These are phyloP conservation scores for Drosophila ezoana DNA, from an alignment of 2,888 invertebrate species.

Conservation along the genomic window DNA sequence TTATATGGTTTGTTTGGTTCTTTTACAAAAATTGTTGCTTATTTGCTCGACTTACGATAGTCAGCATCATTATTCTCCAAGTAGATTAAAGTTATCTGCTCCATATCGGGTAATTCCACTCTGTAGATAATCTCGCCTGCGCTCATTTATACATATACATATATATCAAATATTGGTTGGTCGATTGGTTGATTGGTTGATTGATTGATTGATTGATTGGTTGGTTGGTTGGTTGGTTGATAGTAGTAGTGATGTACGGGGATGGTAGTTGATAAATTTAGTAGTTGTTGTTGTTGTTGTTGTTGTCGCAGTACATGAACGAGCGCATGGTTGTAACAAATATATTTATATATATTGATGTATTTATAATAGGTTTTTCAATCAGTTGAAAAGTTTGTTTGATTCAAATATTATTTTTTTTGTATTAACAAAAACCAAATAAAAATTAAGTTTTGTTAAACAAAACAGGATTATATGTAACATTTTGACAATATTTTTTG, in stretches of 20 bases:
- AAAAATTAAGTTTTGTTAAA: conserved; percentile 20
- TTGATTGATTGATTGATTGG: conserved; percentile 28
- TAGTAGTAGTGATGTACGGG: conserved; percentile 57
- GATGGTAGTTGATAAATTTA: conserved; percentile 57
- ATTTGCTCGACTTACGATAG: conserved; percentile 86
- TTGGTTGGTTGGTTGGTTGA: conserved; percentile 45
- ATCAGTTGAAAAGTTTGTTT: conserved; percentile 42
- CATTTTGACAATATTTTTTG: conserved; percentile 20
- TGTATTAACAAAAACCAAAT: conserved; percentile 6
- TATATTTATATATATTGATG: conserved; percentile 32
- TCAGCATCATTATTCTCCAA: conserved; percentile 91
- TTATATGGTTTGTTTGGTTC: conserved; percentile 57
- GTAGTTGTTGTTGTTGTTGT: conserved; percentile 66
- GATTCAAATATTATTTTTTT: conserved; percentile 21
- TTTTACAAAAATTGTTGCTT: conserved; percentile 68
- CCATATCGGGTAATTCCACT: conserved; percentile 96
- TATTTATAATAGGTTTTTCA: conserved; percentile 31
- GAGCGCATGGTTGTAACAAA: conserved; percentile 55
- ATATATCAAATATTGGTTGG: conserved; percentile 30
- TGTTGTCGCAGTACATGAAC: conserved; percentile 62
- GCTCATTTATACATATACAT: conserved; percentile 38
- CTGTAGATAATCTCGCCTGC: conserved; percentile 96
- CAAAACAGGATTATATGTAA: conserved; percentile 38
- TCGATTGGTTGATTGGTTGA: conserved; percentile 36
- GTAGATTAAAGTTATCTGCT: conserved; percentile 97